Conservation (phyloP, 2,113 vertebrate species). For the Monopterus albus region DNA sequence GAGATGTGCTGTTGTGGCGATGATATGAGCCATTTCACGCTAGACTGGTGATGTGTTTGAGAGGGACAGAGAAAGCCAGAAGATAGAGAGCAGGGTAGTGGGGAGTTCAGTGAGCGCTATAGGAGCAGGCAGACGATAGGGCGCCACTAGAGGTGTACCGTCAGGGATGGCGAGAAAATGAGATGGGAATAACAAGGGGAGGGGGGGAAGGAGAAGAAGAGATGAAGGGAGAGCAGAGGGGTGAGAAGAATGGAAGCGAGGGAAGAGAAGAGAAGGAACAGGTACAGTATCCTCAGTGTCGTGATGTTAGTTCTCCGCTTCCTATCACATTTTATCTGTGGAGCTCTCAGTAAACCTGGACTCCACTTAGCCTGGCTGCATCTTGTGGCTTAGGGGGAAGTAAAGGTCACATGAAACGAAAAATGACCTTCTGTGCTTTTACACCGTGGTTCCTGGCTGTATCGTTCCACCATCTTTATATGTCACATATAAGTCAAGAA, state of each 20-base stretch:
- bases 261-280: neutral
- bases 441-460: neutral
- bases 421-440: conserved; percentile 13
- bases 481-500: conserved; percentile 3
- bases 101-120: conserved; percentile 55
- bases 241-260: neutral
- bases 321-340: neutral
- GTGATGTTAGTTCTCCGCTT: neutral
- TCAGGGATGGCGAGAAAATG: conserved; percentile 54
- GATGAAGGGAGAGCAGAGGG: conserved; percentile 1
- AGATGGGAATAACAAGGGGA: conserved; percentile 42
- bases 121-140: conserved; percentile 42
- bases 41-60: conserved; percentile 60
- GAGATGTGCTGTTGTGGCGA: conserved; percentile 60
- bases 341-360: neutral
- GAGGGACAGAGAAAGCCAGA: conserved; percentile 10
- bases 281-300: neutral
- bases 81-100: conserved; percentile 18
- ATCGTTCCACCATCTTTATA: neutral
- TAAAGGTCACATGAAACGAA: conserved; percentile 29
- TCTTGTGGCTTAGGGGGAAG: neutral
- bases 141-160: conserved; percentile 23
- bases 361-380: no score
- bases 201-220: neutral
- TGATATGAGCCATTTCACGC: conserved; percentile 74